These are phyloP conservation scores for Eubasilissa regina DNA, from an alignment of 1,140 invertebrate genomes.

Conservation along the genomic window DNA sequence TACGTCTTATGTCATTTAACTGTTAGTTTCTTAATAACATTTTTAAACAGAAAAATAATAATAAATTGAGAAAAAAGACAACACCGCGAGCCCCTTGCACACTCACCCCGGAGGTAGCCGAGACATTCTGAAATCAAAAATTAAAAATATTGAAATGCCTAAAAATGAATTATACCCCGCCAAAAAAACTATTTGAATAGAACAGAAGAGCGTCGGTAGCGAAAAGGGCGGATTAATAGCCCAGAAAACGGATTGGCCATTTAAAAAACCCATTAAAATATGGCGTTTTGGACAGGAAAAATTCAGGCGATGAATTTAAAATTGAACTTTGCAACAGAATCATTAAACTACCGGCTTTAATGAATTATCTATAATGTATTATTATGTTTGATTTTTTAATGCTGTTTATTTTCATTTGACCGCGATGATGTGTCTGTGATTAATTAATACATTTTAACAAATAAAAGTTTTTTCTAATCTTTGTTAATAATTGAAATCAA, in stretches of 20 bases:
- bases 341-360: slow-evolving; percentile 9
- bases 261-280: slow-evolving; percentile 40
- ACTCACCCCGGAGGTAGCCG: slow-evolving; percentile 16
- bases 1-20: no score
- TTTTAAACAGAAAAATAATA: no score
- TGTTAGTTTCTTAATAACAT: no score
- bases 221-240: slow-evolving; percentile 60
- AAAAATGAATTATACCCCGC: slow-evolving; percentile 55
- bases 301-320: slow-evolving; percentile 20
- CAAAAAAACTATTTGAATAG: slow-evolving; percentile 58
- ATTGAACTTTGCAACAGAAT: slow-evolving; percentile 6
- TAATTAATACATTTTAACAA: background rate
- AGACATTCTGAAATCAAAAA: slow-evolving; percentile 47
- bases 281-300: slow-evolving; percentile 35
- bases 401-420: slow-evolving; percentile 19
- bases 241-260: slow-evolving; percentile 47
- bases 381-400: slow-evolving; percentile 32
- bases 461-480: no score
- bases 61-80: background rate
- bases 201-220: slow-evolving; percentile 53
- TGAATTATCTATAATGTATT: slow-evolving; percentile 7
- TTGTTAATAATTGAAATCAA: no score
- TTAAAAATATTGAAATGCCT: slow-evolving; percentile 56
- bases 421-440: slow-evolving; percentile 18
- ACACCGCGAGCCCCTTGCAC: slow-evolving; percentile 35